Evolutionary conservation across 2,113 vertebrate species (phyloP).

Genomic region (Parotia lawesii): DNA sequence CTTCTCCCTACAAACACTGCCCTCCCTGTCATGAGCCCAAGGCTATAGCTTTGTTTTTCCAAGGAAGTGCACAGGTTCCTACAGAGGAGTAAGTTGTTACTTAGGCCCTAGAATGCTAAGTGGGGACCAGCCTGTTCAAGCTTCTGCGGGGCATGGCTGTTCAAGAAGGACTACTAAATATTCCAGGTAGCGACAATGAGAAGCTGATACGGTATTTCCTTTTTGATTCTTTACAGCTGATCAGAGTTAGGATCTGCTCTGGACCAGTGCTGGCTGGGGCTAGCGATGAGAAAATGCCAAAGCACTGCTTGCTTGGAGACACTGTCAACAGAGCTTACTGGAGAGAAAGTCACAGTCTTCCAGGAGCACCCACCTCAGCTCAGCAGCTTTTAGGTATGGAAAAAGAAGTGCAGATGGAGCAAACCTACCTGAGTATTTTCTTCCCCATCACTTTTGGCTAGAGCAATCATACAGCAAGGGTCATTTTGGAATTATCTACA

Average conservation of each 20-base stretch:
- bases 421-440: not conserved
- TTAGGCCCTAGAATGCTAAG: not conserved
- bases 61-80: not conserved
- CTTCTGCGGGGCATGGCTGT: not conserved
- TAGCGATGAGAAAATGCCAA: constrained; percentile 79
- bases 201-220: not conserved
- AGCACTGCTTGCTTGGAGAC: constrained; percentile 78
- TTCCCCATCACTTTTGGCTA: not conserved
- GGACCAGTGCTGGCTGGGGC: constrained; percentile 74
- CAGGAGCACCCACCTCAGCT: constrained; percentile 73
- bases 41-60: not conserved
- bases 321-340: constrained; percentile 77
- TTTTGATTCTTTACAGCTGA: constrained; percentile 37
- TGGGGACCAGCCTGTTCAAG: not conserved
- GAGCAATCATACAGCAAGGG: not conserved
- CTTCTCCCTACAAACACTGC: not conserved
- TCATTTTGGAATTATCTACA: not conserved
- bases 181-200: not conserved
- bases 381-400: constrained; percentile 62
- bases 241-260: constrained; percentile 75
- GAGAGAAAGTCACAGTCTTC: constrained; percentile 77
- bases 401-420: not conserved
- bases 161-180: not conserved
- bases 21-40: not conserved
- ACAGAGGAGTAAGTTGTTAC: not conserved